A percentile compares a stretch with the other conserved stretches of the same genome.
These are phyloP conservation scores for Lissocephala sabroskyi DNA, from an alignment of 2,888 invertebrate genomes.

Conservation along the genomic window DNA sequence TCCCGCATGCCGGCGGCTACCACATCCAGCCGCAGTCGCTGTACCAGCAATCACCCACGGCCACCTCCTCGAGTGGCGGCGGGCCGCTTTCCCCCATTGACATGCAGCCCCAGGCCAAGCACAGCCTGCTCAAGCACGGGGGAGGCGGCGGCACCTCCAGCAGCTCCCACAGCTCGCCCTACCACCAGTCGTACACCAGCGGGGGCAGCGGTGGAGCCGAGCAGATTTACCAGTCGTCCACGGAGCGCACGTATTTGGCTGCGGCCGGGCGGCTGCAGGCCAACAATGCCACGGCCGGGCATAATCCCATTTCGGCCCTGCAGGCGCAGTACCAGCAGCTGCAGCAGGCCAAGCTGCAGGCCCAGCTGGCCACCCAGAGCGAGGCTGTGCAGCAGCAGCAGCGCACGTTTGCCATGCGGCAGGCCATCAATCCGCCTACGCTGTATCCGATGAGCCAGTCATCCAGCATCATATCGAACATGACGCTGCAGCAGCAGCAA, in stretches of 20 bases:
- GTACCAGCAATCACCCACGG: slow-evolving; percentile 66
- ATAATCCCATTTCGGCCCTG: slow-evolving; percentile 68
- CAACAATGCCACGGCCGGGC: slow-evolving; percentile 48
- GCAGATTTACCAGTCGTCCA: slow-evolving; percentile 70
- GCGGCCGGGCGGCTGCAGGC: slow-evolving; percentile 62
- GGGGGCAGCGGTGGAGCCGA: slow-evolving; percentile 59
- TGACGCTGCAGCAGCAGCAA: slow-evolving; percentile 56
- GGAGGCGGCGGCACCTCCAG: slow-evolving; percentile 49
- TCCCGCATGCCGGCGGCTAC: slow-evolving; percentile 27
- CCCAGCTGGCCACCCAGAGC: slow-evolving; percentile 77
- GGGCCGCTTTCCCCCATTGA: slow-evolving; percentile 69
- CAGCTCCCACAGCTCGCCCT: slow-evolving; percentile 67
- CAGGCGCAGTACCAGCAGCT: slow-evolving; percentile 78
- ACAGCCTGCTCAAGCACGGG: slow-evolving; percentile 53
- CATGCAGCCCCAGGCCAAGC: slow-evolving; percentile 67
- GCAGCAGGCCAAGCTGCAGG: slow-evolving; percentile 78
- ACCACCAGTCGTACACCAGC: slow-evolving; percentile 75
- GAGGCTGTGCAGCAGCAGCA: slow-evolving; percentile 79
- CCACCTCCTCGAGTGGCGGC: slow-evolving; percentile 66
- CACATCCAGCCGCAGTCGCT: slow-evolving; percentile 47
- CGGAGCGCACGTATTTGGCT: slow-evolving; percentile 76
- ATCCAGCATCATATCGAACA: slow-evolving; percentile 65
- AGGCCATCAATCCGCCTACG: slow-evolving; percentile 77
- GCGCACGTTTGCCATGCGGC: slow-evolving; percentile 78
- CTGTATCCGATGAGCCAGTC: slow-evolving; percentile 70